A percentile compares a stretch with the other conserved stretches of the same genome.
Conservation (phyloP, 1,140 invertebrate species). For the Mya arenaria region DNA sequence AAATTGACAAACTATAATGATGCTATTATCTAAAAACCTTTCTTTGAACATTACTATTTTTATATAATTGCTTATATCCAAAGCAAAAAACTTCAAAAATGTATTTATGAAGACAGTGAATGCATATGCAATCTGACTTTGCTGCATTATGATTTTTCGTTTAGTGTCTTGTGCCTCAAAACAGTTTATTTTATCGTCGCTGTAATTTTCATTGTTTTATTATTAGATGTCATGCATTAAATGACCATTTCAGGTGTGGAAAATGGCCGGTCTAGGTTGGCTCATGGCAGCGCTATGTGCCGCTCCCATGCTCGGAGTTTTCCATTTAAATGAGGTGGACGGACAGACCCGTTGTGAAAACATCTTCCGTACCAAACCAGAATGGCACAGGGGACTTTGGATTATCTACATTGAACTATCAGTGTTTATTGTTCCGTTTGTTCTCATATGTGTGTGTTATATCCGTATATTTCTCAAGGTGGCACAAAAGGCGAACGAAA, state of each 20-base stretch:
- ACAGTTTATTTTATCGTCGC: too few species aligned
- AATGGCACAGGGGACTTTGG: constrained; percentile 72
- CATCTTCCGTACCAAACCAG: constrained; percentile 70
- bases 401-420: constrained; percentile 74
- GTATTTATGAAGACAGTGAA: too few species aligned
- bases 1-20: too few species aligned
- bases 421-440: constrained; percentile 76
- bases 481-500: constrained; percentile 71
- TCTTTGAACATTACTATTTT: too few species aligned
- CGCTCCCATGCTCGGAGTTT: constrained; percentile 75
- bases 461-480: constrained; percentile 78
- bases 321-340: constrained; percentile 62
- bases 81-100: too few species aligned
- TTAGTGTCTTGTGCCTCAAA: too few species aligned
- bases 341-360: constrained; percentile 72
- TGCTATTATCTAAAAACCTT: too few species aligned
- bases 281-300: constrained; percentile 67
- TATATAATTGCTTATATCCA: too few species aligned
- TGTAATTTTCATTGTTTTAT: not conserved
- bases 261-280: constrained; percentile 76
- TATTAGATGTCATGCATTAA: not conserved
- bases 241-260: constrained; percentile 75
- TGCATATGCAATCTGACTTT: too few species aligned
- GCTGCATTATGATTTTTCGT: too few species aligned
- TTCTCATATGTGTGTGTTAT: constrained; percentile 76